Base-by-base conservation (phyloP, 2,113 vertebrate genomes). In the Hippocampus comes region DNA sequence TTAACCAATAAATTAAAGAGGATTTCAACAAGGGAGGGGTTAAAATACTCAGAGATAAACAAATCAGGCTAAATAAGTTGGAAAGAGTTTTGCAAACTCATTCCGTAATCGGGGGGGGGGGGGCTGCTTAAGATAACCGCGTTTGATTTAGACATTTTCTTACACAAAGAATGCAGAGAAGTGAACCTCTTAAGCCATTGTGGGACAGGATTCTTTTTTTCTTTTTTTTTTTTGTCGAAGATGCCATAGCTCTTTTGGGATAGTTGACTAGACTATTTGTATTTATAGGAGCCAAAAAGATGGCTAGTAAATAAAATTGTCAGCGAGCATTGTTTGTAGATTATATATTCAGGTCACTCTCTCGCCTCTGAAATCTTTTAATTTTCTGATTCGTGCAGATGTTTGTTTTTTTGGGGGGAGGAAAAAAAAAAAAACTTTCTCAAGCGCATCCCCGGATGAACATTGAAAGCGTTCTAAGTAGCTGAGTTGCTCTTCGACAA, bases 311-410 rank as follows among this genome's bases (percentile, higher is more conserved):
- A 92, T 90, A 90, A 88, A 61, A 89, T 87, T 85, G 86, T 87
- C 46, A 75, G 78, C 53, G 53, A 78, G 85, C 75, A 92, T 92
- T 93, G 92, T 93, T 87, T 92, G 91, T 92, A 91, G 92, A 93
- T 92, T 91, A 91, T 87, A 88, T 90, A 93, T 92, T 92, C 91
- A 90, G 88, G 91, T 92, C 92, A 93, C 89, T 88, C 59, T 84
- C 83, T 91, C 82, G 63, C 42, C 72, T 71, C 78, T 81, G 85
- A 91, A 91, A 91, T 90, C 82, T 88, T 91, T 89, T 80, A 89
- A 89, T 91, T 92, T 92, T 91, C 90, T 41, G 89, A 92, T 92
- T 90, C 84, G 76, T 83, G 88, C 89, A 89, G 88, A 89, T 91
- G 90, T 93, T 93, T 93, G 91, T 92, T 92, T 93, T 90, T 83